phyloP scores from a whole-genome alignment of 2,113 vertebrate species.

The Poeciliopsis occidentalis region DNA sequence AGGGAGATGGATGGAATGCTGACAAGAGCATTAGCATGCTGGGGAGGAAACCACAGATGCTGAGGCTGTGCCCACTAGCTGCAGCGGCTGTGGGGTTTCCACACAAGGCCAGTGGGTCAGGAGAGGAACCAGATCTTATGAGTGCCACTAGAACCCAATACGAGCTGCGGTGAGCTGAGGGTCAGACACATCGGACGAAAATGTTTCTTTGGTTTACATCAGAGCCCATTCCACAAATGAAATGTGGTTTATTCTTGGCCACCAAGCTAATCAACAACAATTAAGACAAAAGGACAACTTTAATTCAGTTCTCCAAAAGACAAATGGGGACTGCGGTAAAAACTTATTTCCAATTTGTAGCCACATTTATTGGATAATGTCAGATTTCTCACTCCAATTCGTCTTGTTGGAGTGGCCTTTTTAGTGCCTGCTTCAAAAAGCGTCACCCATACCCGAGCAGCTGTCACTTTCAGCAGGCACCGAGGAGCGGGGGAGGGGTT shows the following conservation, averaged over 20 bases:
- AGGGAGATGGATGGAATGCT: constrained; percentile 65
- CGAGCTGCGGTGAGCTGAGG: constrained; percentile 14
- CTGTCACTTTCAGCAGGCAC: constrained; percentile 74
- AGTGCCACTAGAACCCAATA: constrained; percentile 24
- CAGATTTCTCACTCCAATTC: constrained; percentile 60
- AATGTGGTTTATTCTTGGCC: constrained; percentile 14
- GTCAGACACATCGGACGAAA: constrained; percentile 12
- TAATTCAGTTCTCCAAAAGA: constrained; percentile 43
- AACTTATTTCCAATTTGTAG: constrained; percentile 71
- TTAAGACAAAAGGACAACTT: constrained; percentile 46
- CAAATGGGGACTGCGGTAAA: constrained; percentile 15
- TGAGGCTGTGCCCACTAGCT: constrained; percentile 49
- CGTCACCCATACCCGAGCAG: constrained; percentile 65
- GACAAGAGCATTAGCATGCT: constrained; percentile 67
- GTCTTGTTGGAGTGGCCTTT: constrained; percentile 72
- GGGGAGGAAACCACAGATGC: constrained; percentile 46
- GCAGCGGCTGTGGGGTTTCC: constrained; percentile 35
- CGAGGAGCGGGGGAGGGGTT: constrained; percentile 64
- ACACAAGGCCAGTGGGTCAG: constrained; percentile 51
- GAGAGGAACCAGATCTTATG: constrained; percentile 47
- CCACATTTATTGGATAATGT: constrained; percentile 65
- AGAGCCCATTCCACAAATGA: constrained; percentile 30
- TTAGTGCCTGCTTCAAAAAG: constrained; percentile 77
- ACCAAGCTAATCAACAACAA: constrained; percentile 55
- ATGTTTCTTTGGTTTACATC: constrained; percentile 18